phyloP scores from a whole-genome alignment of 1,140 invertebrate genomes.

The Asobara japonica region DNA sequence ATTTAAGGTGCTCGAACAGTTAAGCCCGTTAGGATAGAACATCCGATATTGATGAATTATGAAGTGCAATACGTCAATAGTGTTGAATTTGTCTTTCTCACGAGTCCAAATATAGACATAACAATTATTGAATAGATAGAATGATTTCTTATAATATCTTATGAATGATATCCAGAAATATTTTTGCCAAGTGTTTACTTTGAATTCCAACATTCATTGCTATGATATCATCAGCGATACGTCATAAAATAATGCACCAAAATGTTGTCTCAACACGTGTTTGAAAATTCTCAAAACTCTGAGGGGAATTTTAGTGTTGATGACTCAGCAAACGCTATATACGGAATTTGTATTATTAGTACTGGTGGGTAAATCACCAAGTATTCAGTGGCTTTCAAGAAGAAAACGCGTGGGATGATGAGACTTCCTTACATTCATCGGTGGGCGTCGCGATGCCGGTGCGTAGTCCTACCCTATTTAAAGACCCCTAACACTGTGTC shows the following conservation, averaged over 20 bases:
- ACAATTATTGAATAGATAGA: no score
- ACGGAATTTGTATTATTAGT: background rate
- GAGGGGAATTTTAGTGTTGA: no score
- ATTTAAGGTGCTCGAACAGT: background rate
- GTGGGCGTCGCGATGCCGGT: background rate
- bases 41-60: background rate
- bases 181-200: background rate
- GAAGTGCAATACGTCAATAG: background rate
- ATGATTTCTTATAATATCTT: background rate
- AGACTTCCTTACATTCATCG: background rate
- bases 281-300: background rate
- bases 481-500: background rate
- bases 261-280: background rate
- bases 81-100: background rate
- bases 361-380: no score
- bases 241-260: background rate
- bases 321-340: background rate
- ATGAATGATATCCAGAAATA: background rate
- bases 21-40: background rate
- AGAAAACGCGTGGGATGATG: background rate
- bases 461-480: background rate
- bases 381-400: background rate
- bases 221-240: background rate
- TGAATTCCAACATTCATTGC: background rate
- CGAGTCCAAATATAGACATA: background rate